Evolutionary conservation across 2,888 invertebrate species (phyloP), one percentile per base, ranked within the genome.

Genomic region (Epinotia brunnichana): DNA sequence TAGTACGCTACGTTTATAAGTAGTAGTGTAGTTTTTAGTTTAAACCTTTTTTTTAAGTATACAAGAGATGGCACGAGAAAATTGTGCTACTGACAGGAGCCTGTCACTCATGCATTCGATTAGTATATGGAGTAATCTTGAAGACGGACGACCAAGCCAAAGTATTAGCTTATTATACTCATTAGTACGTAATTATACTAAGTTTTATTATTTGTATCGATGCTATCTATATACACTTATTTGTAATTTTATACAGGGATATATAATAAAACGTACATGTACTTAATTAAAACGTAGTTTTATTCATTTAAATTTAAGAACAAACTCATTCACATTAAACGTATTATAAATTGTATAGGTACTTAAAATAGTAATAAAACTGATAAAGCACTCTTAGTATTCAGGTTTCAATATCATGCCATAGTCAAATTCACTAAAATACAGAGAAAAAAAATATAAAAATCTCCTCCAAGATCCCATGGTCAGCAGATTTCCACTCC

Each of bases 181-280:
- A 71, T 79, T 83, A 82, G 84, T 84, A 84, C 82, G 82, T 75
- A 76, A 69, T 74, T 77, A 79, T 73, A 11, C 76, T 76, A 81
- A 82, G 79, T 78, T 72, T 66, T 73, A 75, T 69, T 74, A 76
- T 80, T 70, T 75, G 77, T 79, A 73, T 79, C 78, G 78, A 75
- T 77, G 80, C n/a, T n/a, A n/a, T n/a, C n/a, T n/a, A 79, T 80
- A 76, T 82, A 80, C 19, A 61, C 80, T 78, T 70, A 74, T 64
- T 74, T 75, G 68, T 69, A 71, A 62, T 68, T 61, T 21, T 79
- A 78, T 84, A 86, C 86, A 86, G 86, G 86, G 86, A 85, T 84
- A 73, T 68, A 68, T 68, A 68, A 63, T 69, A 69, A 73, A 69
- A 69, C 41, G n/a, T 39, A 21, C 39, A 68, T 68, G 29, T 35